Evolutionary conservation across 2,113 vertebrate species (phyloP).

Genomic region (Terrapene triunguis): DNA sequence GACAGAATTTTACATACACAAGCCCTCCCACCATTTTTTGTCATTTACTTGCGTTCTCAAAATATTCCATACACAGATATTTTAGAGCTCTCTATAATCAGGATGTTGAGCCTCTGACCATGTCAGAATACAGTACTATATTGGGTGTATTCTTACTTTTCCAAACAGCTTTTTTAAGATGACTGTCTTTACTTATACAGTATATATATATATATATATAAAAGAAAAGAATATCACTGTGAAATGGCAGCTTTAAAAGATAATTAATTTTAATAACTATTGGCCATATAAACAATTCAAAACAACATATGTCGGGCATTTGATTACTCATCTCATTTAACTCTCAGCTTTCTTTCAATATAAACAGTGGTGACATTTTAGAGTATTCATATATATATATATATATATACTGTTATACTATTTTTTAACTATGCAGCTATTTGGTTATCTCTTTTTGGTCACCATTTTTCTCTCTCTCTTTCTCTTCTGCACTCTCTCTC

Average conservation of each 20-base stretch:
- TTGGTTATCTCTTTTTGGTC: neutral
- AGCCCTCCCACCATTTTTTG: neutral
- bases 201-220: neutral
- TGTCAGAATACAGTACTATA: slow-evolving; percentile 39
- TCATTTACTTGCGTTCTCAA: slow-evolving; percentile 70
- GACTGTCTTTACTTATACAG: neutral
- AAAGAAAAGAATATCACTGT: slow-evolving; percentile 35
- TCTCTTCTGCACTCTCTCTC: neutral
- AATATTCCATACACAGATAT: slow-evolving; percentile 50
- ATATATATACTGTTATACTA: neutral
- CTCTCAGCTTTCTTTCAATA: slow-evolving; percentile 79
- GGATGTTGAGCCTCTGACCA: slow-evolving; percentile 55
- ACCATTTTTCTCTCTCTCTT: neutral
- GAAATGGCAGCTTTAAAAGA: slow-evolving; percentile 76
- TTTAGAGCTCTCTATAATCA: slow-evolving; percentile 40
- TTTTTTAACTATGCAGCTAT: neutral
- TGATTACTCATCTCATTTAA: slow-evolving; percentile 82
- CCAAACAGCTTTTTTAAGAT: slow-evolving; percentile 31
- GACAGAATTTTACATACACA: slow-evolving; percentile 82
- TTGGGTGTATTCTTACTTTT: slow-evolving; percentile 44
- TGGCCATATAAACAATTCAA: slow-evolving; percentile 82
- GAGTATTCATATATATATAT: slow-evolving; percentile 49
- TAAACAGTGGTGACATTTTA: slow-evolving; percentile 74
- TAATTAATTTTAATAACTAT: slow-evolving; percentile 82
- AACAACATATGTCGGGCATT: slow-evolving; percentile 84